Percentiles rank a stretch among this genome's conserved stretches.
Evolutionary conservation across 2,888 invertebrate species (phyloP).

Genomic region (Scaptomyza reducta): DNA sequence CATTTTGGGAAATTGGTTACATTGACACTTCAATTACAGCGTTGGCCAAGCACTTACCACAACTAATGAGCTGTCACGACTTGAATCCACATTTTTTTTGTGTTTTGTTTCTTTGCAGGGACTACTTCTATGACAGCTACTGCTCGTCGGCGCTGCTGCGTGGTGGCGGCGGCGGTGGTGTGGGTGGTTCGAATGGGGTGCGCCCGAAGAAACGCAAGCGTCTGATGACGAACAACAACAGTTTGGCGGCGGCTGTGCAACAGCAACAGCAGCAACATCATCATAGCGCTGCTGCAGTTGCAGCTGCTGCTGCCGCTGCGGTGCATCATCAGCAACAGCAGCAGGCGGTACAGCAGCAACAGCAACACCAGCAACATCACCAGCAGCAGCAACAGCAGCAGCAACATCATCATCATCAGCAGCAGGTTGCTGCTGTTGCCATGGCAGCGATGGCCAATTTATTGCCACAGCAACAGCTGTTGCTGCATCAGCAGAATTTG

Average conservation of each 20-base stretch:
- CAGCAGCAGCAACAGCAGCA: constrained; percentile 76
- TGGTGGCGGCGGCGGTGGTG: constrained; percentile 58
- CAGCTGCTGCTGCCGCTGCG: constrained; percentile 72
- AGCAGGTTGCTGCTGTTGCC: constrained; percentile 82
- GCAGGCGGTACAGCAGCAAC: constrained; percentile 65
- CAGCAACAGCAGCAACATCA: constrained; percentile 77
- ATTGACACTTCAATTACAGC: constrained; percentile 69
- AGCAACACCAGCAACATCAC: constrained; percentile 74
- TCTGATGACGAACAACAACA: constrained; percentile 82
- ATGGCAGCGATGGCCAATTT: constrained; percentile 84
- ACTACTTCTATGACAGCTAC: constrained; percentile 86
- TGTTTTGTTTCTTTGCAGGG: constrained; percentile 82
- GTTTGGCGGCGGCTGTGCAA: constrained; percentile 78
- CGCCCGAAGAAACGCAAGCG: constrained; percentile 84
- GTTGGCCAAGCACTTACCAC: constrained; percentile 35
- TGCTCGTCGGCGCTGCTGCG: constrained; percentile 83
- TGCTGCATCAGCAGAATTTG: constrained; percentile 81
- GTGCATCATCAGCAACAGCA: constrained; percentile 76
- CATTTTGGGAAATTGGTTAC: background rate
- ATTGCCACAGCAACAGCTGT: constrained; percentile 80
- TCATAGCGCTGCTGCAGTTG: constrained; percentile 73
- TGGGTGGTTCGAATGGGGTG: constrained; percentile 68
- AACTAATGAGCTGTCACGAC: constrained; percentile 45
- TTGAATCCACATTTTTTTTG: constrained; percentile 2
- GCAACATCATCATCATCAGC: constrained; percentile 77